Percentiles rank a stretch among this genome's conserved stretches.
Conservation (phyloP, 1,140 invertebrate species). For the Chrysoperla carnea region DNA sequence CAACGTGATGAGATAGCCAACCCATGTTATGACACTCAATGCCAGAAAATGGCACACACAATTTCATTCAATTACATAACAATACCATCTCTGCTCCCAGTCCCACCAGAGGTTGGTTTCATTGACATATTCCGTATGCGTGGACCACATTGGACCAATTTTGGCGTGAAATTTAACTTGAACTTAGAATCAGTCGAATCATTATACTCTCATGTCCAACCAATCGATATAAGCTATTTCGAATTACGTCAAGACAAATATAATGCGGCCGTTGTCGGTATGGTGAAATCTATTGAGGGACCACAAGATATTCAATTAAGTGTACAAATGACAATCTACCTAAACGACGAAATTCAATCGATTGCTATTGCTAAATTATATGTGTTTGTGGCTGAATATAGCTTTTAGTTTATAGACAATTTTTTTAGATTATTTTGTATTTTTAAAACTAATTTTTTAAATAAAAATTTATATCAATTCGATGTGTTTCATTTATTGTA, state of each 20-base stretch:
- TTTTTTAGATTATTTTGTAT: too few species aligned
- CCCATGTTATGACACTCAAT: too few species aligned
- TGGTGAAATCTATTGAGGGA: slow-evolving; percentile 54
- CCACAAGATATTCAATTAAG: slow-evolving; percentile 81
- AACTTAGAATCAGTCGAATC: slow-evolving; percentile 43
- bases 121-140: slow-evolving; percentile 77
- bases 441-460: too few species aligned
- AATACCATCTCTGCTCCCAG: slow-evolving; percentile 38
- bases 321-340: slow-evolving; percentile 70
- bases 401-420: slow-evolving; percentile 33
- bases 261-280: slow-evolving; percentile 39
- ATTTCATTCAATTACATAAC: slow-evolving; percentile 3
- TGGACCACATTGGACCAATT: slow-evolving; percentile 46
- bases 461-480: too few species aligned
- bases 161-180: slow-evolving; percentile 57
- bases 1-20: slow-evolving; percentile 1
- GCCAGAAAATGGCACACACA: not conserved
- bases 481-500: too few species aligned
- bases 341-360: slow-evolving; percentile 46
- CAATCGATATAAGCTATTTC: slow-evolving; percentile 48
- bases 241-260: slow-evolving; percentile 8
- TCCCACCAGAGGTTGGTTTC: slow-evolving; percentile 43
- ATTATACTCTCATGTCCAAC: slow-evolving; percentile 30
- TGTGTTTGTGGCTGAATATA: slow-evolving; percentile 70
- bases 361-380: slow-evolving; percentile 68